Conservation (phyloP, 2,113 vertebrate genomes). For the Sitta europaea region DNA sequence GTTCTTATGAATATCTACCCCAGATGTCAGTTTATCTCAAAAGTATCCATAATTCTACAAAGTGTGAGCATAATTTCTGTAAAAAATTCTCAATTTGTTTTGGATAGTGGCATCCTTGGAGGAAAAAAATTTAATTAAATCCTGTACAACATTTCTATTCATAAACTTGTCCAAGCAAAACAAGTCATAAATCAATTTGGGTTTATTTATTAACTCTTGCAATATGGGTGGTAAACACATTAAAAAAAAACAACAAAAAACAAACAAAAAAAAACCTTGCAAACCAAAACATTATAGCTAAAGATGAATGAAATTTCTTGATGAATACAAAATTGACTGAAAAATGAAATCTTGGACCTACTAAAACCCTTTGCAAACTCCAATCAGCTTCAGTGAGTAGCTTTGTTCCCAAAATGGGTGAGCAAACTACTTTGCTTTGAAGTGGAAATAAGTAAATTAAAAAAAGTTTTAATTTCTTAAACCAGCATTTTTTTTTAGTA, state of each 20-base stretch:
- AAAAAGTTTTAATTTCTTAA: neutral
- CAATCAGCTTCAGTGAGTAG: neutral
- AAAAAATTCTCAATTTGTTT: neutral
- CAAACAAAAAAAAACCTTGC: neutral
- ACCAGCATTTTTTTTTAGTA: neutral
- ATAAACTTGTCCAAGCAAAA: neutral
- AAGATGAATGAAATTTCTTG: neutral
- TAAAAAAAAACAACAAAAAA: neutral
- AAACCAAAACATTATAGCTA: neutral
- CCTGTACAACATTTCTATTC: neutral
- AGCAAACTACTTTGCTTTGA: neutral
- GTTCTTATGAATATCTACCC: neutral
- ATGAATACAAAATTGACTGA: neutral
- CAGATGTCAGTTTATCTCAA: neutral
- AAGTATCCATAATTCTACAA: neutral
- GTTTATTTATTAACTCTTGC: constrained; percentile 5
- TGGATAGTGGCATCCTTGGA: neutral
- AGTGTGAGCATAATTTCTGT: neutral
- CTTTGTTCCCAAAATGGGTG: neutral
- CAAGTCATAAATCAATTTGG: neutral
- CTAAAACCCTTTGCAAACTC: neutral
- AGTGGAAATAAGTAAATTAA: neutral
- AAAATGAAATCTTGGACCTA: neutral
- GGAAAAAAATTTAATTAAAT: constrained; percentile 17
- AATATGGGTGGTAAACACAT: neutral